Percentiles rank a stretch among this genome's conserved stretches.
These are phyloP conservation scores for Pantherophis vulpinus DNA, from an alignment of 2,797 vertebrate genomes.

Conservation along the genomic window DNA sequence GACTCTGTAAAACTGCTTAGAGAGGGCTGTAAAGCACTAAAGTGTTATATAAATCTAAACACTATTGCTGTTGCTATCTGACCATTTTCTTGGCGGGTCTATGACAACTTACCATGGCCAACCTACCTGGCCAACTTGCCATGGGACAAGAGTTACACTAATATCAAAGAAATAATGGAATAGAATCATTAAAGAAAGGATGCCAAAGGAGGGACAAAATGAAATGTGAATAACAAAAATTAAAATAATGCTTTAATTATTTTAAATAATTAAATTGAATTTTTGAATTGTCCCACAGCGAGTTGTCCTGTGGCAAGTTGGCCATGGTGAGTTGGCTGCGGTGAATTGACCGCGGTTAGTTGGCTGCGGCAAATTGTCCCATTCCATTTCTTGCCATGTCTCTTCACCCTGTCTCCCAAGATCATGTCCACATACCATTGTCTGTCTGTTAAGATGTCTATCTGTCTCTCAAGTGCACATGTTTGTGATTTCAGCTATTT, in stretches of 20 bases:
- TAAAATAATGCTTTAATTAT: neutral
- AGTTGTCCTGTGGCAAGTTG: neutral
- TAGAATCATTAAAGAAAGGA: neutral
- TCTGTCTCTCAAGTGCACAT: neutral
- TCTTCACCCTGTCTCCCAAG: neutral
- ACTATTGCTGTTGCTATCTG: neutral
- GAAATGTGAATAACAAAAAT: neutral
- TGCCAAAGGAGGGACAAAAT: neutral
- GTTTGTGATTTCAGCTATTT: neutral
- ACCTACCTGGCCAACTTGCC: neutral
- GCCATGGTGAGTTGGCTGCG: neutral
- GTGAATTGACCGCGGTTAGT: neutral
- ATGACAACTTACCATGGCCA: neutral
- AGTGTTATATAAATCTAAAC: too few species aligned
- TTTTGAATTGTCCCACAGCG: neutral
- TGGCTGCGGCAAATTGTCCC: neutral
- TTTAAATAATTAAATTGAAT: neutral
- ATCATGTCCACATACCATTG: neutral
- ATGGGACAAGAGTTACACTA: neutral
- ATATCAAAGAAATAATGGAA: neutral
- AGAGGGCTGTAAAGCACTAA: too few species aligned
- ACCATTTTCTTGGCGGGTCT: neutral
- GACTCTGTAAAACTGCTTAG: too few species aligned
- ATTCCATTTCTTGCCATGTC: neutral
- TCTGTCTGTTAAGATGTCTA: neutral